Percentiles rank a stretch among this genome's conserved stretches.
Conservation (phyloP, 2,888 invertebrate genomes). For the Microctonus hyperodae region DNA sequence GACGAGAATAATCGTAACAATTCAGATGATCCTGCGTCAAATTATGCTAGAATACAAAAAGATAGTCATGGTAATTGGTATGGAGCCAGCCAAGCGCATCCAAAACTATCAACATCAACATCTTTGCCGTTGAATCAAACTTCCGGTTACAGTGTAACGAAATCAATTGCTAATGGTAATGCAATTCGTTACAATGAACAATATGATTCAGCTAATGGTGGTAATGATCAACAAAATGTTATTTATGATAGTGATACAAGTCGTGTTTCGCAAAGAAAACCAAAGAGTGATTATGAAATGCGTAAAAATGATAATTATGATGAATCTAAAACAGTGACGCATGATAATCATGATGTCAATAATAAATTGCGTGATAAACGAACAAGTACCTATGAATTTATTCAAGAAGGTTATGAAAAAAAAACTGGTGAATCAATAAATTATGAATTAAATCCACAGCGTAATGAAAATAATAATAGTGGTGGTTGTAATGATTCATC, state of each 20-base stretch:
- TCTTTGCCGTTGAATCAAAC: conserved; percentile 59
- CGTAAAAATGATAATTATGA: conserved; percentile 53
- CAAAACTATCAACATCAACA: conserved; percentile 58
- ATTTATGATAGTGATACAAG: conserved; percentile 21
- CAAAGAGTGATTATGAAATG: conserved; percentile 32
- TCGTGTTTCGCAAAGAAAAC: conserved; percentile 21
- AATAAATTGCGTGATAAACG: conserved; percentile 43
- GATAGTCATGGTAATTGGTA: conserved; percentile 38
- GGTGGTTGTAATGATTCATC: conserved; percentile 20
- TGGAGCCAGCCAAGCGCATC: conserved; percentile 50
- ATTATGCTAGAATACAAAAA: conserved; percentile 38
- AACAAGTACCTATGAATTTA: conserved; percentile 47
- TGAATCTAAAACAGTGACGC: conserved; percentile 43
- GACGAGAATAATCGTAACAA: conserved; percentile 41
- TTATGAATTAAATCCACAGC: conserved; percentile 29
- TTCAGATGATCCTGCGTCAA: conserved; percentile 11
- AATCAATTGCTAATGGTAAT: conserved; percentile 55
- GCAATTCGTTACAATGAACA: conserved; percentile 51
- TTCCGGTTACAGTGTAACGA: conserved; percentile 53
- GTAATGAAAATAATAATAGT: conserved; percentile 40
- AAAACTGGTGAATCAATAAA: conserved; percentile 43
- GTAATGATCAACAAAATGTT: conserved; percentile 7
- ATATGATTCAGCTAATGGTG: conserved; percentile 10
- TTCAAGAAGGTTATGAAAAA: conserved; percentile 52
- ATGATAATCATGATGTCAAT: conserved; percentile 43